These are phyloP conservation scores for Bovichtus diacanthus DNA, from an alignment of 2,797 vertebrate genomes.

Conservation along the genomic window DNA sequence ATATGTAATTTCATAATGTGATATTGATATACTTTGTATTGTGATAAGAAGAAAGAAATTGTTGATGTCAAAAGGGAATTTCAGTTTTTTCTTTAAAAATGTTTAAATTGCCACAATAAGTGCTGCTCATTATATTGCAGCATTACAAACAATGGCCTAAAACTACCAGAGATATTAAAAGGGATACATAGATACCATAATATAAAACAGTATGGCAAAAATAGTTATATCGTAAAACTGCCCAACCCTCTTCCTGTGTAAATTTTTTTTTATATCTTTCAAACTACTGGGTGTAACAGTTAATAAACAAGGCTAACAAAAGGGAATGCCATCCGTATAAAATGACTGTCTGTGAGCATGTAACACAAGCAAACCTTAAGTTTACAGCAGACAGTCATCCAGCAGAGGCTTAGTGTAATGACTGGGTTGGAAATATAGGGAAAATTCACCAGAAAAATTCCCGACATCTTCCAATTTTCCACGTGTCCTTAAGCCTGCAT, in stretches of 20 bases:
- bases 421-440: constrained; percentile 54
- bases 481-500: constrained; percentile 50
- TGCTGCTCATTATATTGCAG: not conserved
- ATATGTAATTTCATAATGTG: too few species aligned
- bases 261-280: not conserved
- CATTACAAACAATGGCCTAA: not conserved
- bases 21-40: not conserved
- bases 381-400: constrained; percentile 50
- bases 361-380: constrained; percentile 26
- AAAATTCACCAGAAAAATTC: constrained; percentile 68
- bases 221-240: not conserved
- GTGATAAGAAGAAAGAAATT: not conserved
- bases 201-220: not conserved
- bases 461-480: constrained; percentile 69
- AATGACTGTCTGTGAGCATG: constrained; percentile 16
- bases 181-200: not conserved
- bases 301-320: constrained; percentile 1
- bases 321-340: not conserved
- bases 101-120: not conserved
- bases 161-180: not conserved
- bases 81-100: not conserved
- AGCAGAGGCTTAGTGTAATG: constrained; percentile 65
- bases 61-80: not conserved
- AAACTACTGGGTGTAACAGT: not conserved
- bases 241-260: not conserved